Evolutionary conservation across 2,113 vertebrate species (phyloP), one percentile per base, ranked within the genome.

Genomic region (Sorex araneus): DNA sequence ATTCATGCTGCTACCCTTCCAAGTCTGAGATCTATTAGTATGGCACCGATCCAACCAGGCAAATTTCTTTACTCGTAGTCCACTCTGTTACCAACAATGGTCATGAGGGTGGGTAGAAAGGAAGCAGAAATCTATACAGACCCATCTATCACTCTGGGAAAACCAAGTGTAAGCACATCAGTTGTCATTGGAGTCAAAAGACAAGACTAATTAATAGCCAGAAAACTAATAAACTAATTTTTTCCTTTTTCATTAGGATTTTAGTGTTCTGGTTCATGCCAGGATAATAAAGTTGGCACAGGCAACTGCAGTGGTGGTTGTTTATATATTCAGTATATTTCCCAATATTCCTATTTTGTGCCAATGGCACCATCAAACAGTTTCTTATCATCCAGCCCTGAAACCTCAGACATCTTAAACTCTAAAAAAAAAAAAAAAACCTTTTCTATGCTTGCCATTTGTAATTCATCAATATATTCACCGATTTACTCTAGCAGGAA

Each of bases 201-300:
- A 47, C 43, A 82, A n/a, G 54, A 18, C 43, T 94, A 63, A 88
- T 32, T 30, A 84, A n/a, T 64, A 30, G 85, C 64, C 25, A 34
- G 64, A 75, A 82, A 69, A 77, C 54, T 16, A 60, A 12, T 50
- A 82, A 69, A 77, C 54, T 16, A 60, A 12, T 50, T 40, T 71
- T 57, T 75, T 47, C 47, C 64, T 50, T 57, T 85, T 43, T 60
- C 32, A n/a, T 40, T 63, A 18, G 25, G 25, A 79, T 34, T 64
- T 50, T 4, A 63, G 54, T 28, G 23, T 60, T 47, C n/a, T 32
- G 34, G 50, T 19, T 45, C n/a, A 27, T 8, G 67, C 21, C 54
- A 34, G n/a, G n/a, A 63, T 54, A 34, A 54, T 25, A 84, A 57
- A 91, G 63, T 40, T 86, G 34, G 50, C 40, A 34, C 64, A 32